Conservation (phyloP, 2,888 invertebrate species). For the Chloroclysta siterata region DNA sequence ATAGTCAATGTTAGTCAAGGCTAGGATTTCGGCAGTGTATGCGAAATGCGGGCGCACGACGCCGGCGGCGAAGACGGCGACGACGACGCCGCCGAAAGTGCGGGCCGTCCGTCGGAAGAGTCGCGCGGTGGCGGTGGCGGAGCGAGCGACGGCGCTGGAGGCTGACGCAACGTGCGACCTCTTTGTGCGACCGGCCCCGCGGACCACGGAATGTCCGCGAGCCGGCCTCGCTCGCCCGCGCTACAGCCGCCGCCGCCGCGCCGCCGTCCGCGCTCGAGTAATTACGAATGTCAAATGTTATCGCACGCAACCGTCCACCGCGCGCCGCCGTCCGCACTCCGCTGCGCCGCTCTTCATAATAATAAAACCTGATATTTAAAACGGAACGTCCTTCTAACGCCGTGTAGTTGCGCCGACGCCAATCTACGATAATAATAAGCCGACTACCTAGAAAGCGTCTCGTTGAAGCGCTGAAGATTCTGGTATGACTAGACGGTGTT, state of each 20-base stretch:
- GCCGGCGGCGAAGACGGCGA: constrained; percentile 40
- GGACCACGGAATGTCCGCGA: constrained; percentile 68
- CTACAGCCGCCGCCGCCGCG: constrained; percentile 53
- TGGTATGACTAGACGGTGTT: constrained; percentile 55
- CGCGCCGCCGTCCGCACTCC: constrained; percentile 81
- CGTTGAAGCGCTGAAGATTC: constrained; percentile 69
- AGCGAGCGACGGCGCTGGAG: constrained; percentile 44
- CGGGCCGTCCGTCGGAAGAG: constrained; percentile 36
- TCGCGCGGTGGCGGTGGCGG: too few relatives aligned
- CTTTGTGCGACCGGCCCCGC: constrained; percentile 74
- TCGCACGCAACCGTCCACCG: constrained; percentile 84
- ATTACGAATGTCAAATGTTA: constrained; percentile 86
- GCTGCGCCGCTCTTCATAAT: constrained; percentile 85
- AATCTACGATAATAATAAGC: constrained; percentile 86
- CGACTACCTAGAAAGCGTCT: constrained; percentile 68
- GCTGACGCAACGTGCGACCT: constrained; percentile 74
- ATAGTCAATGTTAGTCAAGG: constrained; percentile 70
- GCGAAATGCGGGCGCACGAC: constrained; percentile 61
- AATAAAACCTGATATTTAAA: constrained; percentile 86
- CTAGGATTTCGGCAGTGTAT: constrained; percentile 70
- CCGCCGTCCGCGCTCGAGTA: constrained; percentile 73
- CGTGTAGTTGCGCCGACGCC: constrained; percentile 86
- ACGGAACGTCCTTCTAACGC: constrained; percentile 86
- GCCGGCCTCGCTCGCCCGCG: constrained; percentile 65
- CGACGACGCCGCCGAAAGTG: constrained; percentile 42